phyloP scores from a whole-genome alignment of 2,113 vertebrate genomes.

The Rallus limicola region DNA sequence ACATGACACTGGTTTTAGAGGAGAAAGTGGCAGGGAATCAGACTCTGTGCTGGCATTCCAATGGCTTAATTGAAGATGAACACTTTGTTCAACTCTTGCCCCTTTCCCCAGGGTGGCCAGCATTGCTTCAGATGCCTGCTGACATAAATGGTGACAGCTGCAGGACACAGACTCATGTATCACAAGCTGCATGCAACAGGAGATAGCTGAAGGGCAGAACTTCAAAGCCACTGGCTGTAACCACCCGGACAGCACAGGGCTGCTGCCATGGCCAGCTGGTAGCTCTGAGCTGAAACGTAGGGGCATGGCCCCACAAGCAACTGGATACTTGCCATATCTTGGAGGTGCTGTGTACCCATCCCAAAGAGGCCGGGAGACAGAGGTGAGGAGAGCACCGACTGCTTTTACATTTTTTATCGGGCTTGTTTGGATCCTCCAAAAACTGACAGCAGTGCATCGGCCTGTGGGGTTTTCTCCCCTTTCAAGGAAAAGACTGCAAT shows the following conservation, averaged over 20 bases:
- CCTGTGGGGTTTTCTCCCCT: not conserved
- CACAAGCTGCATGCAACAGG: conserved; percentile 65
- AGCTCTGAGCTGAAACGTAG: conserved; percentile 30
- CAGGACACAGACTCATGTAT: conserved; percentile 62
- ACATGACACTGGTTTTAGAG: not conserved
- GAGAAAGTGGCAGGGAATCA: conserved; percentile 49
- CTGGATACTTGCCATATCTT: conserved; percentile 1
- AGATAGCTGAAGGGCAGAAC: conserved; percentile 77
- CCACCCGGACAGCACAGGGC: conserved; percentile 45
- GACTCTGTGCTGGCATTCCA: conserved; percentile 35
- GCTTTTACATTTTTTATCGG: not conserved
- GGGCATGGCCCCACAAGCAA: not conserved
- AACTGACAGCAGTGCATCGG: not conserved
- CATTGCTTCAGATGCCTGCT: conserved; percentile 73
- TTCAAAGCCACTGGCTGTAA: conserved; percentile 74
- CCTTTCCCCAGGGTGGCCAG: conserved; percentile 45
- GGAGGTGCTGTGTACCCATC: not conserved
- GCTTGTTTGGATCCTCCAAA: not conserved
- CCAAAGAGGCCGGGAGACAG: not conserved
- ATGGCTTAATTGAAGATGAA: conserved; percentile 64
- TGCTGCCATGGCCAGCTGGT: conserved; percentile 57
- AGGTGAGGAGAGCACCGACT: not conserved
- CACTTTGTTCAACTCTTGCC: conserved; percentile 72
- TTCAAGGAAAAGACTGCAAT: not conserved
- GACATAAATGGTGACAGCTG: conserved; percentile 78